A percentile compares a stretch with the other conserved stretches of the same genome.
Conservation (phyloP, 2,113 vertebrate genomes). For the Grammomys surdaster region DNA sequence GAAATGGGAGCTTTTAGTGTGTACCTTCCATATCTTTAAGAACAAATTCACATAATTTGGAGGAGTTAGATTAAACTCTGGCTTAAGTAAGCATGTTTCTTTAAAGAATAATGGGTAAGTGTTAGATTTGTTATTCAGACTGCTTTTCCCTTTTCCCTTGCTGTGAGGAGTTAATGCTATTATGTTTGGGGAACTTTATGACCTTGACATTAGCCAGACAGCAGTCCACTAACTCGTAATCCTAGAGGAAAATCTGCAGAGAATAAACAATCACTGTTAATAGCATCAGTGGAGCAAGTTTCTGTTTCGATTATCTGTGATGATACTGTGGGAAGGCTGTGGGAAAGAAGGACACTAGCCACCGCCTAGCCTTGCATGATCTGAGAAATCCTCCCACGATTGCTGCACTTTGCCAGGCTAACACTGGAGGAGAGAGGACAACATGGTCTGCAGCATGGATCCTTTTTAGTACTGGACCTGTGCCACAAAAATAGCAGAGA, state of each 20-base stretch:
- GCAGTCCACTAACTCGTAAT: conserved; percentile 15
- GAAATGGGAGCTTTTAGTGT: conserved; percentile 36
- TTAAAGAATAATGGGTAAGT: background rate
- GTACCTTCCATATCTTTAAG: background rate
- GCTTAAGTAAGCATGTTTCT: conserved; percentile 40
- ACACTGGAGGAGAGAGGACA: background rate
- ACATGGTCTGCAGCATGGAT: too few species aligned
- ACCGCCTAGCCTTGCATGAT: background rate
- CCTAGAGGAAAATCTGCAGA: conserved; percentile 11
- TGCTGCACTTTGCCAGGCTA: background rate
- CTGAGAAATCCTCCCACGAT: background rate
- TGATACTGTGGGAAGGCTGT: background rate
- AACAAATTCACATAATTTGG: background rate
- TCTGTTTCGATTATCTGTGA: background rate
- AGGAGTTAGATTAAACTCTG: background rate
- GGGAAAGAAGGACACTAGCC: conserved; percentile 23
- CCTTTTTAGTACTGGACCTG: background rate
- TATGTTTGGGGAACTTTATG: conserved; percentile 6
- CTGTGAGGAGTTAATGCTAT: background rate
- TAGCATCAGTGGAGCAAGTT: background rate
- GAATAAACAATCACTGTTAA: background rate
- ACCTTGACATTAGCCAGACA: conserved; percentile 38
- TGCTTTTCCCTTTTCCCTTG: conserved; percentile 56
- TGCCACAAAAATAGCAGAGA: background rate
- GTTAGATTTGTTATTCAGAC: conserved; percentile 25